phyloP scores from a whole-genome alignment of 2,888 invertebrate species.

The Cylloceria caligata region DNA sequence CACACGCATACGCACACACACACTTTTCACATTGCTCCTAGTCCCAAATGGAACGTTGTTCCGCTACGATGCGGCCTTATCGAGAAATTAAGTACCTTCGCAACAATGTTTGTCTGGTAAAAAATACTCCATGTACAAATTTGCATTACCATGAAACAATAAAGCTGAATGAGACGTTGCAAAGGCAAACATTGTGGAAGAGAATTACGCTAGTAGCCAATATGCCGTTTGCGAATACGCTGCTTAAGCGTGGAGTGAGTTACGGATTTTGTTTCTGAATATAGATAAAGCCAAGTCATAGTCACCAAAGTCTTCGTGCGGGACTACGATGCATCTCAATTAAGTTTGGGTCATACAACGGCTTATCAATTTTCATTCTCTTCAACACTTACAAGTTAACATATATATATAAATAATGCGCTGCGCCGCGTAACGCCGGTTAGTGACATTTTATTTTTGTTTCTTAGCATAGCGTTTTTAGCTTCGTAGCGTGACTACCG shows the following conservation, averaged over 20 bases:
- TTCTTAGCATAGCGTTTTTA: slow-evolving; percentile 18
- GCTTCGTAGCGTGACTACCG: slow-evolving; percentile 8
- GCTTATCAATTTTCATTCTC: slow-evolving; percentile 14
- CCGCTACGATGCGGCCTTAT: background rate
- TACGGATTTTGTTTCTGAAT: background rate
- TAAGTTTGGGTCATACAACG: background rate
- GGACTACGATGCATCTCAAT: background rate
- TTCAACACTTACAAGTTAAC: slow-evolving; percentile 43
- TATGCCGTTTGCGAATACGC: background rate
- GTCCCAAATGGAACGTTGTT: slow-evolving; percentile 2
- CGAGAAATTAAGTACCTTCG: background rate
- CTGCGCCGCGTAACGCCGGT: slow-evolving; percentile 3
- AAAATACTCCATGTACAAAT: slow-evolving; percentile 8
- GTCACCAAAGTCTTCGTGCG: background rate
- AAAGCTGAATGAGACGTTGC: slow-evolving; percentile 11
- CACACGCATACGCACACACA: background rate
- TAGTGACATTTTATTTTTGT: background rate
- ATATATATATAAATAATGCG: slow-evolving; percentile 36
- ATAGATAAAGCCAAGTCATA: background rate
- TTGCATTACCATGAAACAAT: slow-evolving; percentile 8
- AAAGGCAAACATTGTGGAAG: slow-evolving; percentile 6
- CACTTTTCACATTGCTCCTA: background rate
- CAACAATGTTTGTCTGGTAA: slow-evolving; percentile 12
- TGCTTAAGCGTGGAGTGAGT: background rate
- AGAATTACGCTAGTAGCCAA: slow-evolving; percentile 2